phyloP scores from a whole-genome alignment of 2,797 vertebrate genomes.

The Monodelphis domestica region DNA sequence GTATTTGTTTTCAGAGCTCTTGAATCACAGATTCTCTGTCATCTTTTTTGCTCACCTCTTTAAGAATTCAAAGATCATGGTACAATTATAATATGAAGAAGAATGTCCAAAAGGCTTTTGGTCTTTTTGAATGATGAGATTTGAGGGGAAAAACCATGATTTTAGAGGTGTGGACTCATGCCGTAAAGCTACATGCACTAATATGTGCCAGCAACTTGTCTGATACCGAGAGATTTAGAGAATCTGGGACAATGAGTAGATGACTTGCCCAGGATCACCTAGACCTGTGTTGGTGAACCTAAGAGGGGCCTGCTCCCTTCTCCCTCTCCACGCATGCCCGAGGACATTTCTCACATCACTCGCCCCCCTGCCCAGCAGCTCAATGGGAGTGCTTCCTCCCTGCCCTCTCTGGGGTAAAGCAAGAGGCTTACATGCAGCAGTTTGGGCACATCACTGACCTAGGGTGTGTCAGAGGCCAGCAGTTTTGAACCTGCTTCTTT shows the following conservation, averaged over 20 bases:
- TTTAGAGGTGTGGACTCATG: not conserved
- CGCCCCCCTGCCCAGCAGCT: too few relatives aligned
- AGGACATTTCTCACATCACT: too few relatives aligned
- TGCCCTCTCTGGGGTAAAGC: too few relatives aligned
- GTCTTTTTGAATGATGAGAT: not conserved
- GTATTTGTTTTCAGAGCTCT: slow-evolving; percentile 35
- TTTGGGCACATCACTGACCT: too few relatives aligned
- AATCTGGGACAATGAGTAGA: not conserved
- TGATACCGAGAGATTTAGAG: not conserved
- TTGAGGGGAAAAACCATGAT: not conserved
- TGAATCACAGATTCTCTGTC: slow-evolving; percentile 4
- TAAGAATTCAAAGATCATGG: slow-evolving; percentile 13
- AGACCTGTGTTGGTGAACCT: too few relatives aligned
- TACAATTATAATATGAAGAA: slow-evolving; percentile 44
- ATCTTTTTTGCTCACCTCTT: slow-evolving; percentile 50
- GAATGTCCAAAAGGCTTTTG: not conserved
- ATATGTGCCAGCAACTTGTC: not conserved
- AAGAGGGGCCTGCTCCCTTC: too few relatives aligned
- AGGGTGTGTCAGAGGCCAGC: not conserved
- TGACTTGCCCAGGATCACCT: not conserved
- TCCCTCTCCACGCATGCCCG: too few relatives aligned
- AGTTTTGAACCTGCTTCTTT: not conserved
- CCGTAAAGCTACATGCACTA: not conserved
- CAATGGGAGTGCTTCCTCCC: too few relatives aligned
- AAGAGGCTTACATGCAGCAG: too few relatives aligned